A percentile compares a stretch with the other conserved stretches of the same genome.
phyloP scores from a whole-genome alignment of 2,797 vertebrate species.

The Siniperca scherzeri region DNA sequence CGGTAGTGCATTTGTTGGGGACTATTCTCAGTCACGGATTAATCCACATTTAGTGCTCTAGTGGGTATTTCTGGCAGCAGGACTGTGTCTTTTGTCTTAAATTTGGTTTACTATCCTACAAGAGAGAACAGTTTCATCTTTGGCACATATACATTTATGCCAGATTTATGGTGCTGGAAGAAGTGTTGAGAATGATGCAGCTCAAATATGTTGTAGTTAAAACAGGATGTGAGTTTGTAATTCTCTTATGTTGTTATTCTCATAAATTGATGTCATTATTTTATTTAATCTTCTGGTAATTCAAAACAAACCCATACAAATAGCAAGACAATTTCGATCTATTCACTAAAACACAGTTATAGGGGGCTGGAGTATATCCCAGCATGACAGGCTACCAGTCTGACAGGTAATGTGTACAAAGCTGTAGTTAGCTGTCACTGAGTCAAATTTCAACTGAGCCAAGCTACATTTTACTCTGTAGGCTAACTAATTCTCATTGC shows the following conservation, averaged over 20 bases:
- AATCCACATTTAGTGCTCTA: neutral
- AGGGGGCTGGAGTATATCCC: neutral
- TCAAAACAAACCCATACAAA: neutral
- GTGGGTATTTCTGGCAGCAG: neutral
- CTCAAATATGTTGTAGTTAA: neutral
- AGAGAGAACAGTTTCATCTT: neutral
- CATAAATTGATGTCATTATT: neutral
- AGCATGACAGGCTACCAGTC: neutral
- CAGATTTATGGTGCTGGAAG: neutral
- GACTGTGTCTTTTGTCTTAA: neutral
- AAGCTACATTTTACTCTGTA: neutral
- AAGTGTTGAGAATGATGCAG: neutral
- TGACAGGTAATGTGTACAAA: neutral
- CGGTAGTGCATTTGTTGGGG: neutral
- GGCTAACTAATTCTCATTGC: neutral
- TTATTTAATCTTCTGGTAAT: slow-evolving; percentile 4
- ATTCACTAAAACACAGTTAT: neutral
- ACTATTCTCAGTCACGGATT: neutral
- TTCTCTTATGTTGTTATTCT: neutral
- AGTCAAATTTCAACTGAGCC: neutral
- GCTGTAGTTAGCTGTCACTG: neutral
- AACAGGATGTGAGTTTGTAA: neutral
- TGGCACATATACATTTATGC: no score
- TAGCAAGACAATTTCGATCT: neutral
- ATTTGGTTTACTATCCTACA: neutral